Conservation (phyloP, 1,140 invertebrate species). For the Subanguina moxae region DNA sequence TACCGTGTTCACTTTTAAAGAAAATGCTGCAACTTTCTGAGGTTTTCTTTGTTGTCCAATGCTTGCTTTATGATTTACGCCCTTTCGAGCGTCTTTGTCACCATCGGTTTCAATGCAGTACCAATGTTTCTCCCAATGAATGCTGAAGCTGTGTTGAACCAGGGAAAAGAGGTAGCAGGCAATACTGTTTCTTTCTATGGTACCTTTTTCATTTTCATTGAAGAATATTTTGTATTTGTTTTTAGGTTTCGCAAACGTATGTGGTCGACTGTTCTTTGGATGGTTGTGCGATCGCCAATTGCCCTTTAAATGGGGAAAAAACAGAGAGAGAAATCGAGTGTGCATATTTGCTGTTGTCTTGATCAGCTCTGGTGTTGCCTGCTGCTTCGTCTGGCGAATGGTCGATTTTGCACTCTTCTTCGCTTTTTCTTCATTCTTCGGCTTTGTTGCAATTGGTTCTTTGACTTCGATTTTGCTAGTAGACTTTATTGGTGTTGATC, state of each 20-base stretch:
- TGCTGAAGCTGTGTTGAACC: constrained; percentile 55
- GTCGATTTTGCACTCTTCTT: constrained; percentile 73
- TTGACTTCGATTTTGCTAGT: constrained; percentile 85
- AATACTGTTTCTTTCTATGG: constrained; percentile 86
- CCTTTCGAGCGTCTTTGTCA: neutral
- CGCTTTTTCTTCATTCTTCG: too few species aligned
- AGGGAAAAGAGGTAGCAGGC: constrained; percentile 72
- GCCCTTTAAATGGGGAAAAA: constrained; percentile 80
- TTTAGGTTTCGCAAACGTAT: constrained; percentile 61
- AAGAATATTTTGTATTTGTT: neutral
- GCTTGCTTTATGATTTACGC: constrained; percentile 81
- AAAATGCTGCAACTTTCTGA: constrained; percentile 77
- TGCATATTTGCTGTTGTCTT: constrained; percentile 70
- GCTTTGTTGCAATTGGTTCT: constrained; percentile 85
- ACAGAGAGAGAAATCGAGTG: constrained; percentile 67
- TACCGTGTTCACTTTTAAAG: too few species aligned
- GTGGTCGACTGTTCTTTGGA: constrained; percentile 69
- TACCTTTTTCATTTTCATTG: too few species aligned
- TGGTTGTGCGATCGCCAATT: constrained; percentile 68
- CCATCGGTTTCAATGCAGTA: constrained; percentile 90
- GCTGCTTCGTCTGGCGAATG: constrained; percentile 79
- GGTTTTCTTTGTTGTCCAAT: constrained; percentile 76
- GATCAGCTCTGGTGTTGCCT: constrained; percentile 72
- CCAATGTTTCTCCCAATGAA: constrained; percentile 69
- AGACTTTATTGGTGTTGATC: constrained; percentile 85